Percentiles rank a stretch among this genome's conserved stretches.
phyloP scores from a whole-genome alignment of 1,140 invertebrate genomes.

The Tetragnatha versicolor region DNA sequence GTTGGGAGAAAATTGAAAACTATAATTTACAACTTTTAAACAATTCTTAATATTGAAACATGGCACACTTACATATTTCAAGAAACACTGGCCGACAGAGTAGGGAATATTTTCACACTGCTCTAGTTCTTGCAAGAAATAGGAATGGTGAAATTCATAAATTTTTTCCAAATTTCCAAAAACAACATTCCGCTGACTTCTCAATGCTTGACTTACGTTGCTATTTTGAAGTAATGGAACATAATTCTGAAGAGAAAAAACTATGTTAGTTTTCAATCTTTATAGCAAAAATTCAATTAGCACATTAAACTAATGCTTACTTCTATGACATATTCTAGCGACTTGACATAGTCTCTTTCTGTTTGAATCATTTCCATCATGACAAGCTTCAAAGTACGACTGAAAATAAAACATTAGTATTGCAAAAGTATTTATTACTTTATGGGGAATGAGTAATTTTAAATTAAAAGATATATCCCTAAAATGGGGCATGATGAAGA shows the following conservation, averaged over 20 bases:
- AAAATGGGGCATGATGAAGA: too few species aligned
- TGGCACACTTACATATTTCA: slow-evolving; percentile 76
- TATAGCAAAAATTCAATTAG: not conserved
- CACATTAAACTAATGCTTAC: slow-evolving; percentile 61
- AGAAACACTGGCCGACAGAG: slow-evolving; percentile 79
- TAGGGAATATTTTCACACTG: slow-evolving; percentile 78
- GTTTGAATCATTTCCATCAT: slow-evolving; percentile 88
- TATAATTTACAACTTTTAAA: not conserved
- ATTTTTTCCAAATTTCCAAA: slow-evolving; percentile 88
- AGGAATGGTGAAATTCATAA: slow-evolving; percentile 82
- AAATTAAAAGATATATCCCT: too few species aligned
- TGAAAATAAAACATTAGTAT: too few species aligned
- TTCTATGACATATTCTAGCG: slow-evolving; percentile 85
- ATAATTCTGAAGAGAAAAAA: slow-evolving; percentile 71
- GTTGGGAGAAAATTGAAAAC: not conserved
- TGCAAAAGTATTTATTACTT: too few species aligned
- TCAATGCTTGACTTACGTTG: slow-evolving; percentile 79
- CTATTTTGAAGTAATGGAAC: slow-evolving; percentile 81
- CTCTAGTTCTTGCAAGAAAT: slow-evolving; percentile 78
- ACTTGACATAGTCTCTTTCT: slow-evolving; percentile 84
- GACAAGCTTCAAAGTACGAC: slow-evolving; percentile 80
- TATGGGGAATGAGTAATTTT: too few species aligned
- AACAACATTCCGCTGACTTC: slow-evolving; percentile 81
- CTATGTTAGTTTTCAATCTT: not conserved
- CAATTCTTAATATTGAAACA: not conserved